phyloP scores from a whole-genome alignment of 30 jellyfish, hydroid and myxozoan species.

The Pelagia noctiluca region DNA sequence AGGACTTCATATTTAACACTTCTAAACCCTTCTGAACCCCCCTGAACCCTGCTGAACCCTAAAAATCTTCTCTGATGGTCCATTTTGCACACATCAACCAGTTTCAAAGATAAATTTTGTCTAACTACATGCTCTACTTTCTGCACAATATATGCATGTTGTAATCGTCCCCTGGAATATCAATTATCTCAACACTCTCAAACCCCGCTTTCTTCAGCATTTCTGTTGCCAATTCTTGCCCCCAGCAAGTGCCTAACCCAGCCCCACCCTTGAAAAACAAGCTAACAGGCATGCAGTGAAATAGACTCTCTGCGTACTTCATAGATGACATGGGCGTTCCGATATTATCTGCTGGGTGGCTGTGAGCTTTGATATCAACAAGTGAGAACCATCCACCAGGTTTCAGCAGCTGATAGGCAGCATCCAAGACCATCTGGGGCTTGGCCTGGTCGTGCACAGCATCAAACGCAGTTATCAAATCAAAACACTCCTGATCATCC shows the following conservation, averaged over 20 bases:
- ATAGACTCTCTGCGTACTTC: constrained; percentile 47
- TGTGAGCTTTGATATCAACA: constrained; percentile 51
- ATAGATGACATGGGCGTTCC: constrained; percentile 35
- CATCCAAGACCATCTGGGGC: constrained; percentile 48
- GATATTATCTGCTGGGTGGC: constrained; percentile 48
- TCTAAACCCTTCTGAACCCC: no score
- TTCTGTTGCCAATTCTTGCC: constrained; percentile 49
- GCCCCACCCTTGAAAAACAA: constrained; percentile 57
- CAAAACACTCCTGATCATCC: constrained; percentile 17
- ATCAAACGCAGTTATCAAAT: constrained; percentile 63
- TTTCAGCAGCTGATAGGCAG: constrained; percentile 14
- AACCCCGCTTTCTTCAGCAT: constrained; percentile 55
- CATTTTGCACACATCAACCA: no score
- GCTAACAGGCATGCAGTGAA: constrained; percentile 75
- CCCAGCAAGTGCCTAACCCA: constrained; percentile 76
- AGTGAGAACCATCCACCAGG: constrained; percentile 54
- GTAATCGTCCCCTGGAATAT: constrained; percentile 21
- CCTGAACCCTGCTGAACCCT: no score
- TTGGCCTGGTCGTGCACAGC: constrained; percentile 67
- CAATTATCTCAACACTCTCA: neutral
- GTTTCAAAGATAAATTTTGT: no score
- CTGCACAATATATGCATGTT: constrained; percentile 27
- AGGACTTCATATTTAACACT: no score
- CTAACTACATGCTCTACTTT: constrained; percentile 19
- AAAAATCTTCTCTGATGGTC: no score